Evolutionary conservation across 2,797 vertebrate genomes (phyloP).

Genomic region (Sebastes itinus): DNA sequence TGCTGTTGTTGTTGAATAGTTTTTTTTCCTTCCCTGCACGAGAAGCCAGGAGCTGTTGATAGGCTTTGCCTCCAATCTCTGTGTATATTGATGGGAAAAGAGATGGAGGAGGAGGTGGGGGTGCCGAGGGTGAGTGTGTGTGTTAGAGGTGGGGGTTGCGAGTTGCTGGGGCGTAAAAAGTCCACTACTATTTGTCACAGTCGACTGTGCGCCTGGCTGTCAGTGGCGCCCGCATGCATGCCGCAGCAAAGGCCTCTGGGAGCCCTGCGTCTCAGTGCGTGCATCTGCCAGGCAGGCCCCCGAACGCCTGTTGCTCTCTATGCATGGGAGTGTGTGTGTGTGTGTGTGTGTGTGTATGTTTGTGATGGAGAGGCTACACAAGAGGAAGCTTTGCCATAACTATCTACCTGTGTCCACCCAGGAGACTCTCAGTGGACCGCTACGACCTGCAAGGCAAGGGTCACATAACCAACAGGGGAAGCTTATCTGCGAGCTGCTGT

Average conservation of each 20-base stretch:
- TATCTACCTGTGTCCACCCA: background rate
- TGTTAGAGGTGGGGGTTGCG: conserved; percentile 3
- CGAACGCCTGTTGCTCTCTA: conserved; percentile 50
- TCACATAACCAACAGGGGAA: background rate
- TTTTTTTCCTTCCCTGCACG: background rate
- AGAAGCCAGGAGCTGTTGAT: conserved; percentile 51
- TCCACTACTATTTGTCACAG: conserved; percentile 73
- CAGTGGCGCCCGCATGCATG: conserved; percentile 42
- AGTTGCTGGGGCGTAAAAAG: conserved; percentile 64
- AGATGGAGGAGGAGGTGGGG: conserved; percentile 12
- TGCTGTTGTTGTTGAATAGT: background rate
- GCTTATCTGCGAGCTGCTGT: background rate
- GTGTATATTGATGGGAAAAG: conserved; percentile 44
- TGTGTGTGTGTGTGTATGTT: conserved; percentile 12
- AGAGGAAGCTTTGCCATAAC: background rate
- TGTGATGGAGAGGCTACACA: background rate
- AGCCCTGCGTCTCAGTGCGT: conserved; percentile 14
- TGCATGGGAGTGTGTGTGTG: background rate
- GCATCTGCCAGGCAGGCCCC: conserved; percentile 48
- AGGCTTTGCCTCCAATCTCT: conserved; percentile 35
- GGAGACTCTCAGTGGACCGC: background rate
- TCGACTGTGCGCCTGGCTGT: conserved; percentile 53
- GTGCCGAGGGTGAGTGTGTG: background rate
- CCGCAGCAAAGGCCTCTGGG: conserved; percentile 66
- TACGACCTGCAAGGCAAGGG: background rate